Conservation (phyloP, 1,140 invertebrate species). For the Trichogramma pretiosum region DNA sequence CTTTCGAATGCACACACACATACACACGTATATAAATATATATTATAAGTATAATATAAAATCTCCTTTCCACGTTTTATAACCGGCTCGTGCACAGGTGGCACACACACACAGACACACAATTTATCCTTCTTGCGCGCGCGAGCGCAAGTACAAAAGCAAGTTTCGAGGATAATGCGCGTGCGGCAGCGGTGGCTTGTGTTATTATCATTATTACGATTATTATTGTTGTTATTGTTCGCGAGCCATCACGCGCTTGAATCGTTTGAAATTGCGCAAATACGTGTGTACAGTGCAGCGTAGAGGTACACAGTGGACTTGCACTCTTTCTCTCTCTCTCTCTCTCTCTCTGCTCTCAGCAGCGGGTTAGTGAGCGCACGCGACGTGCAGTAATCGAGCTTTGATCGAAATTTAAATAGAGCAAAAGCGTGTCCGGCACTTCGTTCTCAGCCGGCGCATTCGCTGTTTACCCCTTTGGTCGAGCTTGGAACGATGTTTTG, state of each 20-base stretch:
- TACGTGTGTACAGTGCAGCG: conserved; percentile 19
- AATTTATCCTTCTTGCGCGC: neutral
- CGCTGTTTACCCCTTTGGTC: too few species aligned
- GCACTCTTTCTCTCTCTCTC: neutral
- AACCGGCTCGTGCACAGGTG: conserved; percentile 38
- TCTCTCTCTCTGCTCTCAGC: too few species aligned
- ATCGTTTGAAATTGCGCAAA: conserved; percentile 28
- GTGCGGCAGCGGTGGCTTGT: too few species aligned
- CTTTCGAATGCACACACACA: too few species aligned
- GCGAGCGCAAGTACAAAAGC: neutral
- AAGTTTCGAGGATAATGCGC: too few species aligned
- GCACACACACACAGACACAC: conserved; percentile 16
- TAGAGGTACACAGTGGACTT: too few species aligned
- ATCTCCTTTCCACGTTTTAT: too few species aligned
- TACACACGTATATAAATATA: too few species aligned
- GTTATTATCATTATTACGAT: too few species aligned
- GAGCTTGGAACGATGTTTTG: too few species aligned
- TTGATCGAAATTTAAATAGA: conserved; percentile 24
- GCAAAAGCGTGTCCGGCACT: conserved; percentile 6
- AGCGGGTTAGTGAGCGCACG: conserved; percentile 1
- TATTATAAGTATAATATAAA: too few species aligned
- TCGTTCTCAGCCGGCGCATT: too few species aligned
- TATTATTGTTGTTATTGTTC: conserved; percentile 25
- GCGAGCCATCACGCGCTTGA: conserved; percentile 16
- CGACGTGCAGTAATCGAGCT: conserved; percentile 19